A percentile compares a stretch with the other conserved stretches of the same genome.
Conservation (phyloP, 2,797 vertebrate species). For the Tragelaphus oryx region DNA sequence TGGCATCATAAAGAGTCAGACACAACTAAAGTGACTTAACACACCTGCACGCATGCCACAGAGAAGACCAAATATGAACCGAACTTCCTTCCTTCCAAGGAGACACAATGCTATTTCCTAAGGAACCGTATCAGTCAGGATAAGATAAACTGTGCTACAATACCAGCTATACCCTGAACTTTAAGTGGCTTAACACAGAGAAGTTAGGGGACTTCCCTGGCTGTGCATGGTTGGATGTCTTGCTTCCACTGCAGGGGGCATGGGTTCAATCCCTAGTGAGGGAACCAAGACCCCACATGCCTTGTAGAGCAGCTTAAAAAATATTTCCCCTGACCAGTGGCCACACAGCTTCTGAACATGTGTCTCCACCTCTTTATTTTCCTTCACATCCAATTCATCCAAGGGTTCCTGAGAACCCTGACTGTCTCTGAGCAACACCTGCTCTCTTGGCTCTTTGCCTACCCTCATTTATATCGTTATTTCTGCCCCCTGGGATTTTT, state of each 20-base stretch:
- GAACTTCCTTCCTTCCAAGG: neutral
- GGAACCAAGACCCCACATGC: neutral
- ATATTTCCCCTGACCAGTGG: neutral
- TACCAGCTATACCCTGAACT: neutral
- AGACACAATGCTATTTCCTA: neutral
- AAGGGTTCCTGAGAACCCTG: neutral
- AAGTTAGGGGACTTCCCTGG: neutral
- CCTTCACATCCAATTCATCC: neutral
- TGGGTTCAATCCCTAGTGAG: neutral
- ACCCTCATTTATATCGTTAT: neutral
- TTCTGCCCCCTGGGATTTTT: neutral
- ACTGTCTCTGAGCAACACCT: too few species aligned
- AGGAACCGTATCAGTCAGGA: neutral
- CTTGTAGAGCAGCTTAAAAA: neutral
- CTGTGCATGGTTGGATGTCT: accelerated
- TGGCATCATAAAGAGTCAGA: neutral
- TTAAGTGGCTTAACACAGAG: neutral
- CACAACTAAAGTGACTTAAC: neutral
- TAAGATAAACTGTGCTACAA: neutral
- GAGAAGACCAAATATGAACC: neutral
- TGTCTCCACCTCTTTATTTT: neutral
- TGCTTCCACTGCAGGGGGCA: neutral
- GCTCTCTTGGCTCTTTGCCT: neutral
- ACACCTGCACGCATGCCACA: neutral
- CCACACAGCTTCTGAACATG: neutral